phyloP scores from a whole-genome alignment of 2,888 invertebrate genomes.

The Pseudococcus longispinus region DNA sequence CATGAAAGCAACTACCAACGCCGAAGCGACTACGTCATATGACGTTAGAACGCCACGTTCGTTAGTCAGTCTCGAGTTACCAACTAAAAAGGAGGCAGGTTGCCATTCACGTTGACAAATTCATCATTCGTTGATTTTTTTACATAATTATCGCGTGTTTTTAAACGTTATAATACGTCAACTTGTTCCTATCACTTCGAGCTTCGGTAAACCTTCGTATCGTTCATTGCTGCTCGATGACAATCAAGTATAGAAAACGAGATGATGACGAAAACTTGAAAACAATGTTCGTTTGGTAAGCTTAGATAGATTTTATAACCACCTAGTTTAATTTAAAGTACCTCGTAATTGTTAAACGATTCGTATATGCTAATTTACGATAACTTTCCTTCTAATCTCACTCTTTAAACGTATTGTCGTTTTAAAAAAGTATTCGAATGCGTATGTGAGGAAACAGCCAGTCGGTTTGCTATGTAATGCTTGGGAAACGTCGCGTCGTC shows the following conservation, averaged over 20 bases:
- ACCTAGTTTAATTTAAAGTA: too few species aligned
- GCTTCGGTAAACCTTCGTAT: neutral
- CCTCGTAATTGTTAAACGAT: too few species aligned
- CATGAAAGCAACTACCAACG: slow-evolving; percentile 14
- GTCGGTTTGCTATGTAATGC: neutral
- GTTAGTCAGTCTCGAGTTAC: slow-evolving; percentile 5
- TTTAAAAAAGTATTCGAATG: neutral
- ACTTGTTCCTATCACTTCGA: neutral
- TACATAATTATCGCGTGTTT: neutral
- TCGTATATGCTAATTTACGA: too few species aligned
- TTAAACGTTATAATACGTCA: neutral
- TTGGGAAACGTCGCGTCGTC: neutral
- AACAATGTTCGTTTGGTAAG: neutral
- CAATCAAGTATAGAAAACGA: neutral
- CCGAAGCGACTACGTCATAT: slow-evolving; percentile 7
- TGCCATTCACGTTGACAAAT: neutral
- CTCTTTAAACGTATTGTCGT: neutral
- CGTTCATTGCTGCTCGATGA: neutral
- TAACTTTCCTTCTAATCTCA: too few species aligned
- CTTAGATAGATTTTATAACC: neutral
- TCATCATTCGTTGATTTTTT: neutral
- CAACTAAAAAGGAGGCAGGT: neutral
- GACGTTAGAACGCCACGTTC: neutral
- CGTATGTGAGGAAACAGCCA: neutral
- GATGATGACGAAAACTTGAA: neutral